Base-by-base conservation (phyloP, 2,113 vertebrate species). In the Catharus fuscescens region DNA sequence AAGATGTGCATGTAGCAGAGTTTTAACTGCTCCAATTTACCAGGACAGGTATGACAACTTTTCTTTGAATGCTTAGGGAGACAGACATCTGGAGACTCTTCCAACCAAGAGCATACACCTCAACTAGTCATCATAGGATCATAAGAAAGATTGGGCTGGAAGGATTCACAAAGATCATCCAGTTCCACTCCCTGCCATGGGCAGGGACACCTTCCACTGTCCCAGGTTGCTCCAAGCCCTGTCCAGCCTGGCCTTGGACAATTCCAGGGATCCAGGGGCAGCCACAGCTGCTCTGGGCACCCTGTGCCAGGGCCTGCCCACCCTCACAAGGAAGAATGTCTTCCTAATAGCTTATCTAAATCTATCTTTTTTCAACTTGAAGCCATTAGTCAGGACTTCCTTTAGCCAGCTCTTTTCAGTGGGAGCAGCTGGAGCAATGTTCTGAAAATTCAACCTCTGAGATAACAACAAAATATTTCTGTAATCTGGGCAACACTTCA, bases 241-340 rank as follows among this genome's bases (percentile, higher is more conserved):
- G 1, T 28, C 31, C 32, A 28, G 0, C 5, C 10, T 17, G 10
- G 5, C 6, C 23, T 14, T 38, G 60, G 5, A 29, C 20, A 44
- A 4, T 4, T 4, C 8, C 36, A 60, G 28, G 10, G 10, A 1
- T 29, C 38, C 38, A 38, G 16, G 10, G 5, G 2, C 8, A 52
- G 0, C 13, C 23, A 29, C 15, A 74, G 3, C 28, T 45, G 8
- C 60, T 53, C 53, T 67, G 15, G 3, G 4, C 2, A 59, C 2
- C 15, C 15, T 66, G 5, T 73, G 8, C 7, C 69, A 74, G 10
- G 2, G 9, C 16, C 45, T 74, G 23, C 1, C 7, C 32, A 45
- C 4, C 8, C 21, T 52, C 38, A 38, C n/a, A 53, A 16, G 7
- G 3, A 53, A 25, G 5, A 74, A 45, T 25, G 18, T 89, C 24